Base-by-base conservation (phyloP, 2,113 vertebrate species). In the Cygnus atratus region DNA sequence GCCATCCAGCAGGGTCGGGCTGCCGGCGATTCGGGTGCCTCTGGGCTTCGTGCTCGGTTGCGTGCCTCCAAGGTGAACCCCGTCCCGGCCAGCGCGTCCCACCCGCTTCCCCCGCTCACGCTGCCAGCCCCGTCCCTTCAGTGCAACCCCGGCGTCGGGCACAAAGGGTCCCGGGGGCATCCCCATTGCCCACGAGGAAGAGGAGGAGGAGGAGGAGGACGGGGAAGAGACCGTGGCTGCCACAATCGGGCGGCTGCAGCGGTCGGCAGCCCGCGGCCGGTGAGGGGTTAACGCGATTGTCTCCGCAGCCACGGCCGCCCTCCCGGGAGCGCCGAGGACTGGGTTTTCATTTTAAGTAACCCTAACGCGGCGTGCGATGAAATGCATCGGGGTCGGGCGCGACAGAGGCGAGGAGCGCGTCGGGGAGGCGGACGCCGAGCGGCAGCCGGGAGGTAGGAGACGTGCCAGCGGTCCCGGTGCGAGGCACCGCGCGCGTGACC, bases 261-360 rank as follows among this genome's bases (percentile, higher is more conserved):
- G 16, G 77, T 81, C 31, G 9, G 7, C 67, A 25, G 25, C 95
- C 48, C 68, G 87, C 24, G 75, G n/a, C 68, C 70, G 58, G 79
- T 8, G 3, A 96, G 97, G 97, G 91, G 97, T 97, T 98, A 97
- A 97, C 41, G 72, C 86, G 66, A 75, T 95, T 94, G 94, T 93
- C 93, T 93, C 82, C 19, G 83, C 92, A 95, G 93, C 89, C 95
- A 93, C 97, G 81, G 79, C 75, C 1, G 76, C 91, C 94, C 96
- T 92, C 96, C 89, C 29, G 92, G 96, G 96, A 97, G 91, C 84
- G 39, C 87, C 54, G 96, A 96, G 93, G 33, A 96, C 97, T 93
- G 94, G 28, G 89, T 90, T 97, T 93, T 98, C 97, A 94, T 97
- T 97, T 96, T 94, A 97, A 97, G 96, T 97, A 96, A 96, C 96